These are phyloP conservation scores for Trogon surrucura DNA, from an alignment of 2,113 vertebrate genomes.

Conservation along the genomic window DNA sequence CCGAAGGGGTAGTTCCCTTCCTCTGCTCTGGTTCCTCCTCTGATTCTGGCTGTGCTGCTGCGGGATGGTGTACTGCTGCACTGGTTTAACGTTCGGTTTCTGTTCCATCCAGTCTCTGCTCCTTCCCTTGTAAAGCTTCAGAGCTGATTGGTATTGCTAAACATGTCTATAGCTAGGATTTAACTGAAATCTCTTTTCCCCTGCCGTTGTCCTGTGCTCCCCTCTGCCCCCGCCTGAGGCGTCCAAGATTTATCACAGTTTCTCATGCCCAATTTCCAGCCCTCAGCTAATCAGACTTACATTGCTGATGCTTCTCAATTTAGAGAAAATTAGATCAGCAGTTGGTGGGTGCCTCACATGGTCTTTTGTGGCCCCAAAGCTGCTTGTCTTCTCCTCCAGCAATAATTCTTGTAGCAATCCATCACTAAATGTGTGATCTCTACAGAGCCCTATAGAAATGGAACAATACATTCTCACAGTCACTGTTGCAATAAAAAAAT, in stretches of 20 bases:
- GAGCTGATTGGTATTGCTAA: background rate
- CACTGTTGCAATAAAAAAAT: background rate
- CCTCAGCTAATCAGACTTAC: background rate
- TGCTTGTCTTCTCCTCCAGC: constrained; percentile 17
- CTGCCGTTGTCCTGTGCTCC: background rate
- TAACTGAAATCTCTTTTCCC: background rate
- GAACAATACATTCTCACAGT: background rate
- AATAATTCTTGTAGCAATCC: background rate
- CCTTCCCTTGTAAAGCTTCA: background rate
- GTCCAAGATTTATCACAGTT: background rate
- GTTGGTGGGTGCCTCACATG: background rate
- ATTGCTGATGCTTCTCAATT: background rate
- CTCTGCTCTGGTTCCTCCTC: background rate
- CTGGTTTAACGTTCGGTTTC: background rate
- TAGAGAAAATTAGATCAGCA: constrained; percentile 12
- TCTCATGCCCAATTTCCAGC: background rate
- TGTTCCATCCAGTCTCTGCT: background rate
- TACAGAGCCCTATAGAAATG: background rate
- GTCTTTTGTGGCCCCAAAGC: background rate
- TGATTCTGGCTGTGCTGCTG: background rate
- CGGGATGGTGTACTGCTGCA: background rate
- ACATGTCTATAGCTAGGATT: background rate
- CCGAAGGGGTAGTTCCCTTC: background rate
- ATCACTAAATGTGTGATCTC: background rate
- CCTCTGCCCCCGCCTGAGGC: background rate